Evolutionary conservation across 2,888 invertebrate genomes (phyloP), one percentile per base, ranked within the genome.

Genomic region (Heterodera filipjevi): DNA sequence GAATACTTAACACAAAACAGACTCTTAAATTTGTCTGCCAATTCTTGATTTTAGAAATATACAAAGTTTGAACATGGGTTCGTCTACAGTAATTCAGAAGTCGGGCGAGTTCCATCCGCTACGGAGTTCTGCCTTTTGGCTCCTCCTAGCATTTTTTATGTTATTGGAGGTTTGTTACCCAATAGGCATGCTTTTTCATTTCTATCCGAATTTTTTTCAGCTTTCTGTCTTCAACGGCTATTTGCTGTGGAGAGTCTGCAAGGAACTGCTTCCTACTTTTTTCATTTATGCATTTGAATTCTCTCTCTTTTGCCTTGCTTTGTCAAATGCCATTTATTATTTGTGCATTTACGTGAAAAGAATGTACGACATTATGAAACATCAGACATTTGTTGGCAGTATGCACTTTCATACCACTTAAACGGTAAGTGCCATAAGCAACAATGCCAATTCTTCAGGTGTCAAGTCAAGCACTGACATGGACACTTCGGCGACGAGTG

Each of bases 131-230:
- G 35, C 35, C 12, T 46, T 64, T 49, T 73, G 73, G 73, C 44
- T 73, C 27, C 35, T 53, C 44, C n/a, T 27, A 12, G 64, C 59
- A 64, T n/a, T 73, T 53, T 73, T 46, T 73, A 33, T 73, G 14
- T 3, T 73, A 14, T 73, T 73, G 33, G 73, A 73, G 73, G 73
- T 49, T 33, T 73, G n/a, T n/a, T 22, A n/a, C n/a, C n/a, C n/a
- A n/a, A n/a, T n/a, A n/a, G n/a, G n/a, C n/a, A n/a, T n/a, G n/a
- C n/a, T n/a, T n/a, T n/a, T n/a, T n/a, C 39, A 53, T 53, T 71
- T 71, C 8, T 32, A 39, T 1, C 8, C 33, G 33, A n/a, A n/a
- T n/a, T n/a, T 73, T 14, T 8, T 44, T 53, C 22, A 75, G 75
- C 46, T 59, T 19, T 66, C 46, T 30, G 22, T 75, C 32, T 30